Conservation (phyloP, 2,113 vertebrate species). For the Mustelus asterias region DNA sequence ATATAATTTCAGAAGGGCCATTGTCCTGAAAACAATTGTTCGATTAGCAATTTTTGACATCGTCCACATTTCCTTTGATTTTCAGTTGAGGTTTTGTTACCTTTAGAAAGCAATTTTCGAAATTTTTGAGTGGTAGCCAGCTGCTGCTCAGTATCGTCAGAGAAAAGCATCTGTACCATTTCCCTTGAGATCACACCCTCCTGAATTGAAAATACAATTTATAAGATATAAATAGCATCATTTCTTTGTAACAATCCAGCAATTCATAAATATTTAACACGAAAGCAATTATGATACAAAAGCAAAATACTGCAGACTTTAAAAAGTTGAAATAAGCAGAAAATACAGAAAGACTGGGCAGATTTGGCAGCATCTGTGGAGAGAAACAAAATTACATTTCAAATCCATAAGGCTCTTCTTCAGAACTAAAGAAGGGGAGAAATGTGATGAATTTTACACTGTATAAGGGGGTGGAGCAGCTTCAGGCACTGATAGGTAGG, state of each 20-base stretch:
- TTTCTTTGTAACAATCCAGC: constrained; percentile 21
- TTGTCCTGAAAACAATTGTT: background rate
- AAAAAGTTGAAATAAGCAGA: background rate
- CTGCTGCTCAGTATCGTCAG: constrained; percentile 88
- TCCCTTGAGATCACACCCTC: constrained; percentile 91
- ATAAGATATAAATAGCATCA: background rate
- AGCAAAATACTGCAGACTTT: background rate
- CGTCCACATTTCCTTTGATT: background rate
- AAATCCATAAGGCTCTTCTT: too few relatives aligned
- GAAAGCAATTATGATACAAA: background rate
- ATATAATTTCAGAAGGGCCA: background rate
- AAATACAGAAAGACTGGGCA: background rate
- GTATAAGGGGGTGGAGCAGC: too few relatives aligned
- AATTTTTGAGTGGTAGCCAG: constrained; percentile 92
- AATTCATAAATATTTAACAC: background rate
- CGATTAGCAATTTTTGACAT: background rate
- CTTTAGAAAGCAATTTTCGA: constrained; percentile 96
- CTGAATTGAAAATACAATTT: constrained; percentile 53
- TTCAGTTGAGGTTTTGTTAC: constrained; percentile 50
- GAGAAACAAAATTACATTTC: background rate
- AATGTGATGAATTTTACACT: too few relatives aligned
- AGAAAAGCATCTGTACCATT: constrained; percentile 97
- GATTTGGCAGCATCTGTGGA: background rate
- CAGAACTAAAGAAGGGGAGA: too few relatives aligned
- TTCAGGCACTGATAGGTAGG: too few relatives aligned